phyloP scores from a whole-genome alignment of 35 echinoderm and acorn worm genomes.

The Apostichopus californicus region DNA sequence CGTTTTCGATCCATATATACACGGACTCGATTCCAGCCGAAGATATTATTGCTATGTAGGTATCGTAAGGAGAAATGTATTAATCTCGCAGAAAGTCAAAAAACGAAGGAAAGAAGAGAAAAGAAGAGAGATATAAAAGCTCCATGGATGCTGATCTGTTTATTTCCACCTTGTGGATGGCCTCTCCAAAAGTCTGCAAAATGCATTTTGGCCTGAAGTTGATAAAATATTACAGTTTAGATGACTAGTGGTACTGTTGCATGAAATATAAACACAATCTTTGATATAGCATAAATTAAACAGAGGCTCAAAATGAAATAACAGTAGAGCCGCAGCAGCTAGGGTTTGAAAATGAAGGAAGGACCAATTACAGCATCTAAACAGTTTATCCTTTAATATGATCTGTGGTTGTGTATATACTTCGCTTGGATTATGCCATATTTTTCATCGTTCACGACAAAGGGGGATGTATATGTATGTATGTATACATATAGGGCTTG shows the following conservation, averaged over 20 bases:
- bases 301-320: slow-evolving; percentile 1
- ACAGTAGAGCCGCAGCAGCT: background rate
- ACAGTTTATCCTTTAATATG: slow-evolving; percentile 48
- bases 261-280: slow-evolving; percentile 56
- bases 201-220: slow-evolving; percentile 49
- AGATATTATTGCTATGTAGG: no score
- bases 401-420: slow-evolving; percentile 20
- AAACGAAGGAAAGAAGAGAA: no score
- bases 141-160: background rate
- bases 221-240: slow-evolving; percentile 56
- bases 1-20: no score
- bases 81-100: no score
- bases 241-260: slow-evolving; percentile 44
- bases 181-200: slow-evolving; percentile 30
- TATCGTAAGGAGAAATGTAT: no score
- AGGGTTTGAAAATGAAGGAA: background rate
- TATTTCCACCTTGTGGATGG: slow-evolving; percentile 9
- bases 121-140: background rate
- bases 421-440: slow-evolving; percentile 23
- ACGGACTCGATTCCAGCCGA: no score
- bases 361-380: slow-evolving; percentile 41
- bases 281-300: slow-evolving; percentile 48
- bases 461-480: background rate
- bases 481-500: background rate
- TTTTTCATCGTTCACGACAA: slow-evolving; percentile 35